phyloP scores from a whole-genome alignment of 2,113 vertebrate genomes.

The Empidonax alnorum region DNA sequence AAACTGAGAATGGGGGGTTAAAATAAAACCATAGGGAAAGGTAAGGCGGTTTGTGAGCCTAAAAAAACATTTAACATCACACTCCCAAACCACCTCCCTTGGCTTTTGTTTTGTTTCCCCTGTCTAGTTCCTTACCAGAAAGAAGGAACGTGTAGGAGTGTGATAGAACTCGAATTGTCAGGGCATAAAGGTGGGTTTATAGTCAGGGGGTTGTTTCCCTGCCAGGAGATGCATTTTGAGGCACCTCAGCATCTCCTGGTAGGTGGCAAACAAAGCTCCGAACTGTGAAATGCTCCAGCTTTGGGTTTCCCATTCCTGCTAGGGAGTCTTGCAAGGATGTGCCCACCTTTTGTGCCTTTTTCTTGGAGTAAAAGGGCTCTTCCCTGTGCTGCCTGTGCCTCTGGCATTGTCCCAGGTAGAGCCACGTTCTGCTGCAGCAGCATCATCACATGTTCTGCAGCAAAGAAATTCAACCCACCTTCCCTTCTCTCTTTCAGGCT shows the following conservation, averaged over 20 bases:
- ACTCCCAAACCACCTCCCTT: neutral
- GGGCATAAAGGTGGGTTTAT: neutral
- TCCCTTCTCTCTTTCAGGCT: neutral
- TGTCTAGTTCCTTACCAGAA: neutral
- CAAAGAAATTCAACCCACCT: fast-evolving
- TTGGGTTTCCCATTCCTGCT: neutral
- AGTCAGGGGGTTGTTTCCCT: neutral
- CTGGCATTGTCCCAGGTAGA: fast-evolving
- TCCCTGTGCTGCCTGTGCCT: neutral
- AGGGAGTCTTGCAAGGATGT: neutral
- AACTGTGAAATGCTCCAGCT: neutral
- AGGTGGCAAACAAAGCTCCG: neutral
- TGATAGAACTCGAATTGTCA: neutral
- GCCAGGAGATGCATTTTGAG: neutral
- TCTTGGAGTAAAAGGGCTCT: neutral
- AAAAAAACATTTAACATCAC: neutral
- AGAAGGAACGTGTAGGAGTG: neutral
- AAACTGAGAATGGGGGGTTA: neutral
- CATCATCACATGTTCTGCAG: fast-evolving
- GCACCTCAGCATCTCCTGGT: neutral
- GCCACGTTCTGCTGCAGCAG: neutral
- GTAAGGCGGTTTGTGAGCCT: neutral
- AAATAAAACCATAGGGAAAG: neutral
- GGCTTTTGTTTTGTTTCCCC: neutral
- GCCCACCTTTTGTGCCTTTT: neutral